Evolutionary conservation across 1,140 invertebrate species (phyloP), one percentile per base, ranked within the genome.

Genomic region (Semibalanus balanoides): DNA sequence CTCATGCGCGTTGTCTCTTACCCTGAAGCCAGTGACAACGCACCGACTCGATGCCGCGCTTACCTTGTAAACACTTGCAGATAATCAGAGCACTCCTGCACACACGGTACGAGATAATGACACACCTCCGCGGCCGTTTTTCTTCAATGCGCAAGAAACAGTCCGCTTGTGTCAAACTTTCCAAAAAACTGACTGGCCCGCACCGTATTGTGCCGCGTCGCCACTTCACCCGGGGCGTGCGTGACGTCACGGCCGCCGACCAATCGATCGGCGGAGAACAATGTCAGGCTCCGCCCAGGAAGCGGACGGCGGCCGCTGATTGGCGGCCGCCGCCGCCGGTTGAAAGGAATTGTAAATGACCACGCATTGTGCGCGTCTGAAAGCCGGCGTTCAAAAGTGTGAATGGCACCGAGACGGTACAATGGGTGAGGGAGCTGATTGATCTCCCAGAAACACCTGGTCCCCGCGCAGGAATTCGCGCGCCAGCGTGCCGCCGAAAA

Each of bases 301-400:
- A 72, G 29, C 70, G 69, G 25, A 28, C 25, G 28, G 25, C 69
- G 69, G 69, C 69, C 69, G 7, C 7, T 27, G 69, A 70, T 72
- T 29, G 70, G 70, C 70, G 3, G 28, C 29, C 70, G 29, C 28
- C 70, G 9, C 28, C n/a, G 70, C 70, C 28, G 28, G 29, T 22
- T 72, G 70, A 72, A 72, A 72, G 28, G 70, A 72, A 72, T 72
- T 72, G 70, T 72, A 72, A 72, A 72, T 72, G 70, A 72, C 70
- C 70, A 72, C 70, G 70, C 70, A 72, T 72, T 72, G 70, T 72
- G 70, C 70, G 70, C 70, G n/a, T 9, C 29, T 72, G 70, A 72
- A 72, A 22, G 29, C 3, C 28, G n/a, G 19, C 29, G n/a, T 72
- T 30, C 28, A 72, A 30, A 72, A 28, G 70, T 72, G 70, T 72